Evolutionary conservation across 2,113 vertebrate genomes (phyloP).

Genomic region (Diphyllodes magnificus): DNA sequence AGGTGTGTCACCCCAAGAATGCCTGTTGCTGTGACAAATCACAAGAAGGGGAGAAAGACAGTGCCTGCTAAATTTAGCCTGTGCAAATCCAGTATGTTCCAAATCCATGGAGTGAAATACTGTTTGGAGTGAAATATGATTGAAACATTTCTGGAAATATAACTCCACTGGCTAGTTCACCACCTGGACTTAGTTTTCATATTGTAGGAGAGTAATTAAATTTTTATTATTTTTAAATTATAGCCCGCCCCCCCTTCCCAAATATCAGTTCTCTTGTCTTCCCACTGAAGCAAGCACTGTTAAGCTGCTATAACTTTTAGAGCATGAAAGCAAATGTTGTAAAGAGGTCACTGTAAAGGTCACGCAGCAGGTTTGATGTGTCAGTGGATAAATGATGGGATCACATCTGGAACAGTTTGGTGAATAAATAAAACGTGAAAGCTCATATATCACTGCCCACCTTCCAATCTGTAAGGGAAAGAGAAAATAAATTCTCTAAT

Average conservation of each 20-base stretch:
- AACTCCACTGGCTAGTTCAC: conserved; percentile 48
- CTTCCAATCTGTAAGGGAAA: conserved; percentile 83
- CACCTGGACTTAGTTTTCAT: conserved; percentile 73
- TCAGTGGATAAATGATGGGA: conserved; percentile 88
- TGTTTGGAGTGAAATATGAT: conserved; percentile 28
- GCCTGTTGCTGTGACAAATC: conserved; percentile 61
- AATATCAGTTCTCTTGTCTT: conserved; percentile 70
- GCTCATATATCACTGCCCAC: conserved; percentile 87
- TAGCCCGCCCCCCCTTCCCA: neutral
- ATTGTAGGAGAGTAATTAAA: conserved; percentile 70
- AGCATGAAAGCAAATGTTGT: conserved; percentile 74
- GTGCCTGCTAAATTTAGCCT: conserved; percentile 41
- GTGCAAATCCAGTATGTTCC: conserved; percentile 44
- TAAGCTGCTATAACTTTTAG: conserved; percentile 74
- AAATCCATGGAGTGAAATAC: conserved; percentile 22
- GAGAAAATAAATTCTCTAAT: conserved; percentile 89
- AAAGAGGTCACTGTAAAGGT: conserved; percentile 82
- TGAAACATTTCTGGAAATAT: conserved; percentile 40
- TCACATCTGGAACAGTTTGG: conserved; percentile 92
- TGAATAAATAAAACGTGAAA: conserved; percentile 88
- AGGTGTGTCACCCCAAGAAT: conserved; percentile 51
- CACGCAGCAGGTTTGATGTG: conserved; percentile 85
- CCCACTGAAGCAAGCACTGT: conserved; percentile 59
- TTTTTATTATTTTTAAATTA: conserved; percentile 72
- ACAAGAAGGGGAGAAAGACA: conserved; percentile 45